A percentile compares a stretch with the other conserved stretches of the same genome.
phyloP scores from a whole-genome alignment of 2,113 vertebrate species.

The Notarius quadriscutis region DNA sequence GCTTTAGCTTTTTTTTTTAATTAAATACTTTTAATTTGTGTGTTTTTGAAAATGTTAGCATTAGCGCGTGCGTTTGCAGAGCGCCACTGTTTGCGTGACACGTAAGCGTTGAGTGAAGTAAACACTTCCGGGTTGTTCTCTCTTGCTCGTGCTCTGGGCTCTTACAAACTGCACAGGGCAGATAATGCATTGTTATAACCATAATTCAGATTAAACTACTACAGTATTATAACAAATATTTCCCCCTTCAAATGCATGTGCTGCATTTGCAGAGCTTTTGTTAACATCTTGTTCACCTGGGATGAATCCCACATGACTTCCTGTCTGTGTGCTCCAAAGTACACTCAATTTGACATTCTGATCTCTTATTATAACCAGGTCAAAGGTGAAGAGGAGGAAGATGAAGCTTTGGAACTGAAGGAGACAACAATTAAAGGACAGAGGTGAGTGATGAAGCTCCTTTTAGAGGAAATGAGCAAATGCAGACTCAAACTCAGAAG shows the following conservation, averaged over 20 bases:
- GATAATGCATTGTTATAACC: no score
- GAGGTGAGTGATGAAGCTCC: constrained; percentile 71
- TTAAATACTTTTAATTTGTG: neutral
- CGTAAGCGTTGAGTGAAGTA: constrained; percentile 72
- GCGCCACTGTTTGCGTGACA: constrained; percentile 72
- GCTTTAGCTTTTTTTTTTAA: no score
- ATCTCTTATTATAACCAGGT: constrained; percentile 71
- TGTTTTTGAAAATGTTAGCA: neutral
- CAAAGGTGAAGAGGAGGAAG: constrained; percentile 91
- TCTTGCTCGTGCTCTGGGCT: constrained; percentile 11
- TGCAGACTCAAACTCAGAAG: neutral
- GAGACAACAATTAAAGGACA: constrained; percentile 83
- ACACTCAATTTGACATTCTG: neutral
- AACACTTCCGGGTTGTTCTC: constrained; percentile 65
- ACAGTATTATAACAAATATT: neutral
- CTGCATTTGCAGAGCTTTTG: neutral
- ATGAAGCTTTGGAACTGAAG: constrained; percentile 82
- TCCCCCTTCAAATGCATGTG: neutral
- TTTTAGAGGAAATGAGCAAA: neutral
- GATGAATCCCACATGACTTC: neutral
- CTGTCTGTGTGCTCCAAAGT: neutral
- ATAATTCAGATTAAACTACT: no score
- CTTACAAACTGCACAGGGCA: neutral
- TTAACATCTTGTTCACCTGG: neutral
- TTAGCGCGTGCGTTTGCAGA: constrained; percentile 2